Base-by-base conservation (phyloP, 2,888 invertebrate species). In the Thymelicus sylvestris region DNA sequence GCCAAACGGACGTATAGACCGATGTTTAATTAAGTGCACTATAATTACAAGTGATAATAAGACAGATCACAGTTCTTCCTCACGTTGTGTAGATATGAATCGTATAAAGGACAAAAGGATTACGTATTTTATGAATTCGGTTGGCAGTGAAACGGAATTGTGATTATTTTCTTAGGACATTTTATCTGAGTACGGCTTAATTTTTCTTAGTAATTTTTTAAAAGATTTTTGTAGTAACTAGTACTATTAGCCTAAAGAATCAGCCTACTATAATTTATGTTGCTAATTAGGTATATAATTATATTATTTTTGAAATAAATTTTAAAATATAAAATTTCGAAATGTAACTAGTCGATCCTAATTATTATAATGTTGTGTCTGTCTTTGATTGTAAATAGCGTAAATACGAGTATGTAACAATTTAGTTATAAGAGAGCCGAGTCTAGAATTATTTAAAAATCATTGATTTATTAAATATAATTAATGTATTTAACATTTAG, bases 1-100 rank as follows among this genome's bases (percentile, higher is more conserved):
- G 93, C 93, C 93, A 93, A 93, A 93, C 93, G 83, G 93, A 93
- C 88, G 93, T 93, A 82, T 93, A 90, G 84, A 89, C 85, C 81
- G 81, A 81, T 75, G 72, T 73, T 70, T 74, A 71, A 80, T 72
- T 85, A 89, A 61, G 66, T 61, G 85, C 83, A 86, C 85, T 86
- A 80, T 73, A 50, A 71, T 66, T 50, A 61, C 64, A 74, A 77
- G 78, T 77, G 75, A 77, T 62, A 31, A 73, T 76, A 73, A 63
- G 64, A 81, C 72, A 82, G 79, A 87, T 87, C 85, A 78, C 83
- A 85, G 90, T 87, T 91, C 89, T 91, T 92, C 89, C 90, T 86
- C 81, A 81, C 78, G 75, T 79, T 75, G 73, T 76, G 73, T 74
- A 74, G 70, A 72, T 73, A 76, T 73, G 75, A 74, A 72, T 78